A percentile compares a stretch with the other conserved stretches of the same genome.
Evolutionary conservation across 2,113 vertebrate species (phyloP).

Genomic region (Corapipo altera): DNA sequence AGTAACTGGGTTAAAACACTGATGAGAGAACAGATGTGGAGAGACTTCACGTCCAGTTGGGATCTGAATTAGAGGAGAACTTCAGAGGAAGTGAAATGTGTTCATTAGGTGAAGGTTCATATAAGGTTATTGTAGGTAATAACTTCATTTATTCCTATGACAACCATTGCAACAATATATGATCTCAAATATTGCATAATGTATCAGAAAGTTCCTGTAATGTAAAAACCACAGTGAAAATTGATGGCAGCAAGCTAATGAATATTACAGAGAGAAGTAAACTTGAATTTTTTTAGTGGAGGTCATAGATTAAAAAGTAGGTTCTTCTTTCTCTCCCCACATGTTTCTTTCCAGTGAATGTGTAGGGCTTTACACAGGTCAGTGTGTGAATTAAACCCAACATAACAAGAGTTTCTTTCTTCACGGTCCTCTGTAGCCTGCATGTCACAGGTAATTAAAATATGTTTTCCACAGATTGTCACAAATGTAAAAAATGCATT

Average conservation of each 20-base stretch:
- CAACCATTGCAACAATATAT: not conserved
- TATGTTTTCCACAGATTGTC: conserved; percentile 78
- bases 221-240: not conserved
- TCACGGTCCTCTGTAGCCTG: not conserved
- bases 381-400: not conserved
- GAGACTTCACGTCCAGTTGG: not conserved
- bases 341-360: not conserved
- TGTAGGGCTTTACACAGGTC: not conserved
- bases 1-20: not conserved
- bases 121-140: not conserved
- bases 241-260: not conserved
- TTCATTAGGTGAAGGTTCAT: not conserved
- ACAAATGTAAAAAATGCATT: conserved; percentile 94
- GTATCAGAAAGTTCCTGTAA: not conserved
- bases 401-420: not conserved
- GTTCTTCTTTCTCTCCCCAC: not conserved
- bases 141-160: not conserved
- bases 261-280: not conserved
- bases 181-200: not conserved
- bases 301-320: not conserved
- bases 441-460: not conserved
- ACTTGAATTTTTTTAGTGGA: not conserved
- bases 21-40: not conserved
- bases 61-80: not conserved
- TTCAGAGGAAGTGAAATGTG: not conserved